Base-by-base conservation (phyloP, 2,888 invertebrate genomes). In the Lissocephala sabroskyi region DNA sequence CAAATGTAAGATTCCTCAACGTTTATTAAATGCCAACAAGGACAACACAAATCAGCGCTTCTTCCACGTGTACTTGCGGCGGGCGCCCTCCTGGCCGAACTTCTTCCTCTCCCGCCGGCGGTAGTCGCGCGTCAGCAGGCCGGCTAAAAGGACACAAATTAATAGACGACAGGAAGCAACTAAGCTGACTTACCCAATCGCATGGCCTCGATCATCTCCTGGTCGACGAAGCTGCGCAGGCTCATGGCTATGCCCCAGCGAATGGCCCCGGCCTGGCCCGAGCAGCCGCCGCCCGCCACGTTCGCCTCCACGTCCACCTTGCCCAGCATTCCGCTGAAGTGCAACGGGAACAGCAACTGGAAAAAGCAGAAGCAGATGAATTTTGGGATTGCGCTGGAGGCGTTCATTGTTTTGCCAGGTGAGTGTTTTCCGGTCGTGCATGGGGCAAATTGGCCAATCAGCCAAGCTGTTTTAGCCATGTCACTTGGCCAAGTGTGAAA, bases 41-140 rank as follows among this genome's bases (percentile, higher is more conserved):
- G 16, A 13, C 23, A 33, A 33, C 7, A 30, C 17, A 43, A 39
- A 47, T 48, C 91, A 95, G 86, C 95, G 90, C 81, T 91, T 95
- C 85, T 93, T 94, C 97, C 97, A 98, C 55, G 96, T 96, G 79
- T 90, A 93, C 83, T 95, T 95, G 81, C 90, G 92, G 74, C 97
- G 91, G 14, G 97, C 96, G 66, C 94, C 93, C 71, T 90, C 91
- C 85, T 96, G 96, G 5, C 97, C 97, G 44, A 92, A 92, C 89
- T 97, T 97, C 89, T 96, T 95, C 65, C 97, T 89, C 85, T 98
- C 97, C 49, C 89, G 88, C 14, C 86, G 86, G 45, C 97, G 87
- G 56, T 87, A 88, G 83, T 96, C 97, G 73, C 88, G 87, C 14
- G 93, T 94, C 40, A 98, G 85, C 50, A 97, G 86, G 32, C 98